These are phyloP conservation scores for Pemphigus obesinymphae DNA, from an alignment of 1,140 invertebrate genomes.

Conservation along the genomic window DNA sequence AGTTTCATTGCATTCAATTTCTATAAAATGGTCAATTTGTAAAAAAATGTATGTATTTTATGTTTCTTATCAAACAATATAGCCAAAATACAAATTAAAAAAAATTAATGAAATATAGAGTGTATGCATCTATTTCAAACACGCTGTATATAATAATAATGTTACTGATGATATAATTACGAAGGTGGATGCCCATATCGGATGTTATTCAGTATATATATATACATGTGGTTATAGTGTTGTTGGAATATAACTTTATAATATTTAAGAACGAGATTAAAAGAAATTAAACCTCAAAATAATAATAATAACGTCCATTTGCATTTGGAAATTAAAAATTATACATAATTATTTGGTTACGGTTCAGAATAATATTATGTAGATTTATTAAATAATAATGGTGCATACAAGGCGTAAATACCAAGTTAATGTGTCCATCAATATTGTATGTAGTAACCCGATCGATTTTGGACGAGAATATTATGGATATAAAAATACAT, in stretches of 20 bases:
- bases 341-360: background rate
- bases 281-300: background rate
- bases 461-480: background rate
- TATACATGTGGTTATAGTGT: background rate
- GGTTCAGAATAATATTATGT: background rate
- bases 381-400: background rate
- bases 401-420: too few relatives aligned
- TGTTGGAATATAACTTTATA: background rate
- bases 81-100: background rate
- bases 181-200: background rate
- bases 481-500: background rate
- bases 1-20: too few relatives aligned
- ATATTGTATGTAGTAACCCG: background rate
- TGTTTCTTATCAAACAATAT: too few relatives aligned
- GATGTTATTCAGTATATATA: background rate
- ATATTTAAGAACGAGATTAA: background rate
- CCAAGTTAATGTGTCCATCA: background rate
- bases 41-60: too few relatives aligned
- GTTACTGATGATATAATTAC: conserved; percentile 9
- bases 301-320: conserved; percentile 14
- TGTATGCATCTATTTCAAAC: too few relatives aligned
- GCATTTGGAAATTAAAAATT: conserved; percentile 33
- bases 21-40: too few relatives aligned
- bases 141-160: background rate
- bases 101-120: too few relatives aligned